phyloP scores from a whole-genome alignment of 2,888 invertebrate species.

The Itoplectis maculator region DNA sequence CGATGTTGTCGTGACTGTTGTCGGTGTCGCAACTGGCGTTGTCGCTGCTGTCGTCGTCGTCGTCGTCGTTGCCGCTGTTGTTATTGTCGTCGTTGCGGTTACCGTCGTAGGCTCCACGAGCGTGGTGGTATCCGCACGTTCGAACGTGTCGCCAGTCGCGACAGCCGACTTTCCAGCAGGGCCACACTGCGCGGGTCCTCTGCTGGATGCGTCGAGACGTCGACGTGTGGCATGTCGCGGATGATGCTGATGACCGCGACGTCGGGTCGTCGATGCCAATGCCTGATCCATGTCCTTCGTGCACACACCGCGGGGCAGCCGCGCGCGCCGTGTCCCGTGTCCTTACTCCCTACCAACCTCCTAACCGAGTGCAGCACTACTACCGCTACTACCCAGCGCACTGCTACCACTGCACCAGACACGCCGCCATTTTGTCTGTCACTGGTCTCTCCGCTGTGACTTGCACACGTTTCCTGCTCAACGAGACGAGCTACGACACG shows the following conservation, averaged over 20 bases:
- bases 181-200: conserved; percentile 85
- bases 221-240: conserved; percentile 82
- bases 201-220: conserved; percentile 76
- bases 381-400: conserved; percentile 79
- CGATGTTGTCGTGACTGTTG: conserved; percentile 48
- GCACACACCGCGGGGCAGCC: not conserved
- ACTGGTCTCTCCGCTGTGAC: conserved; percentile 74
- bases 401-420: conserved; percentile 87
- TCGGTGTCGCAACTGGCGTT: conserved; percentile 36
- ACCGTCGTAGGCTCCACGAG: conserved; percentile 41
- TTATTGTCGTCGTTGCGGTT: not conserved
- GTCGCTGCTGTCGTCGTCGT: conserved; percentile 21
- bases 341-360: conserved; percentile 66
- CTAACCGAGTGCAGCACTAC: conserved; percentile 83
- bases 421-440: conserved; percentile 83
- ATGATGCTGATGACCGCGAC: conserved; percentile 84
- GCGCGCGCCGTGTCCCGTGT: too few relatives aligned
- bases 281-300: conserved; percentile 78
- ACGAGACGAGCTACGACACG: conserved; percentile 49
- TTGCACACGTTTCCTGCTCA: conserved; percentile 67
- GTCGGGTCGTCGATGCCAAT: conserved; percentile 78
- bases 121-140: not conserved
- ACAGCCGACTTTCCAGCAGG: conserved; percentile 74
- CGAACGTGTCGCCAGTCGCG: not conserved
- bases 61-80: conserved; percentile 31